A percentile compares a stretch with the other conserved stretches of the same genome.
phyloP scores from a whole-genome alignment of 2,888 invertebrate species.

The Oasisia sp. region DNA sequence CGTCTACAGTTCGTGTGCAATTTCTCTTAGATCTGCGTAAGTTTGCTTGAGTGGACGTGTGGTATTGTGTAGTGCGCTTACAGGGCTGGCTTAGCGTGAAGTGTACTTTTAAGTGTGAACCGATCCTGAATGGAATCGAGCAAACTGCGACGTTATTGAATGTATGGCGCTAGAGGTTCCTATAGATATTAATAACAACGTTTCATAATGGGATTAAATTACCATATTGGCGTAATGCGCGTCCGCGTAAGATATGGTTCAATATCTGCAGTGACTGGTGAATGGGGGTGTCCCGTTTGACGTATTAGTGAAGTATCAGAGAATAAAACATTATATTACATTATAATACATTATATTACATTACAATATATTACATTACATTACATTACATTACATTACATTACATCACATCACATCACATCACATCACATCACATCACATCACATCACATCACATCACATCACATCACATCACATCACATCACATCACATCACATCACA shows the following conservation, averaged over 20 bases:
- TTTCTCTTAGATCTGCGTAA: slow-evolving; percentile 6
- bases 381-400: slow-evolving; percentile 18
- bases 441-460: too few relatives aligned
- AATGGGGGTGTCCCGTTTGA: neutral
- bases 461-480: too few relatives aligned
- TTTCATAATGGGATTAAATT: neutral
- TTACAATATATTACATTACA: slow-evolving; percentile 25
- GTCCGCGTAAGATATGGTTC: neutral
- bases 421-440: neutral
- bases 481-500: too few relatives aligned
- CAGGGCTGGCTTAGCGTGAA: neutral
- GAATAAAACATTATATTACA: neutral
- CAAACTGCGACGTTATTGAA: slow-evolving; percentile 3
- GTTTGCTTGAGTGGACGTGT: neutral
- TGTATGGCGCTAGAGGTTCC: neutral
- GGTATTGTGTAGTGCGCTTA: neutral
- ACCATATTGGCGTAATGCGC: neutral
- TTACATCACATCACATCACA: neutral
- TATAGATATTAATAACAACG: slow-evolving; percentile 3
- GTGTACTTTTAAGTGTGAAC: neutral
- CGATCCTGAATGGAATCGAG: neutral
- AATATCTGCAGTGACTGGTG: neutral
- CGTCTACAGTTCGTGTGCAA: neutral
- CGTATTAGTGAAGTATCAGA: neutral
- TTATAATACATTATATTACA: slow-evolving; percentile 24